Evolutionary conservation across 2,797 vertebrate species (phyloP).

Genomic region (Allobates femoralis): DNA sequence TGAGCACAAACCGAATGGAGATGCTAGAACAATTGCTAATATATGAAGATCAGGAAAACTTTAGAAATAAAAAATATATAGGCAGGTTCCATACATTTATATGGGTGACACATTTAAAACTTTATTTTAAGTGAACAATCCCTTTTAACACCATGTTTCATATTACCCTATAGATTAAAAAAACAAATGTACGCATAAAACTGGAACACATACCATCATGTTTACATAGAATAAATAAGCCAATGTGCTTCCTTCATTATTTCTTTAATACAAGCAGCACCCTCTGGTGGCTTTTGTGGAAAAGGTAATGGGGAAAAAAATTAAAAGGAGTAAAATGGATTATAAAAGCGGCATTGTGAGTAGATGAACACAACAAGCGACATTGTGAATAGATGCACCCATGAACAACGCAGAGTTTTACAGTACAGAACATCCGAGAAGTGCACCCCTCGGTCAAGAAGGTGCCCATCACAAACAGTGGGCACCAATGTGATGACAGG

Average conservation of each 20-base stretch:
- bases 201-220: neutral
- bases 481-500: neutral
- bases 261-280: conserved; percentile 45
- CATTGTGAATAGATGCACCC: neutral
- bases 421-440: neutral
- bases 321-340: conserved; percentile 5
- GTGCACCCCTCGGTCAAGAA: neutral
- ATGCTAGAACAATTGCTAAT: too few species aligned
- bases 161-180: too few species aligned
- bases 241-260: conserved; percentile 12
- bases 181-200: too few species aligned
- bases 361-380: conserved; percentile 14
- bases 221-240: neutral
- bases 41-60: too few species aligned
- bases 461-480: neutral
- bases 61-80: too few species aligned
- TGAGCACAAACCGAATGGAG: too few species aligned
- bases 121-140: too few species aligned
- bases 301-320: conserved; percentile 19
- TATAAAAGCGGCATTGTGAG: conserved; percentile 23
- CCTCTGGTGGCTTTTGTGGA: conserved; percentile 46
- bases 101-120: too few species aligned
- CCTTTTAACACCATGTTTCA: too few species aligned
- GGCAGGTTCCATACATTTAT: too few species aligned
- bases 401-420: conserved; percentile 11